A percentile compares a stretch with the other conserved stretches of the same genome.
These are phyloP conservation scores for Conger conger DNA, from an alignment of 2,113 vertebrate species.

Conservation along the genomic window DNA sequence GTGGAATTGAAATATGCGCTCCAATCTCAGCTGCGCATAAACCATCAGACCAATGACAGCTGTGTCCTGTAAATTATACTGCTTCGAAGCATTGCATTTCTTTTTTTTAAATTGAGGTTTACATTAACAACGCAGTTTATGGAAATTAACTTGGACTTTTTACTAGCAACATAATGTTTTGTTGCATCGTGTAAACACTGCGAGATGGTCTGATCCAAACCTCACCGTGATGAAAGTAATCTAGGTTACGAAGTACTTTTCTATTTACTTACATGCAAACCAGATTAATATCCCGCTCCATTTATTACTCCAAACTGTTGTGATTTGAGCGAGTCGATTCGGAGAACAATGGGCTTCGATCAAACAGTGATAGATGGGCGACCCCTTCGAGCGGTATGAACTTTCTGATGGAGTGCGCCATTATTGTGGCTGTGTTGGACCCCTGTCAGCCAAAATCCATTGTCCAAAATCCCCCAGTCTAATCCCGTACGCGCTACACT, in stretches of 20 bases:
- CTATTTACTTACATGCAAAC: not conserved
- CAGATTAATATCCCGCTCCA: not conserved
- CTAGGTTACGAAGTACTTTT: not conserved
- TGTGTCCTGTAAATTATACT: not conserved
- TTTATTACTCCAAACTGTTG: not conserved
- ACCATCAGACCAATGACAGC: not conserved
- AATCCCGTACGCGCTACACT: too few relatives aligned
- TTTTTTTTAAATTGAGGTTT: not conserved
- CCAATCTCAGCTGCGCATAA: not conserved
- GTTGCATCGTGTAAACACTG: not conserved
- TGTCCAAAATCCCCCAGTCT: not conserved
- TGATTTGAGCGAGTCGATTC: not conserved
- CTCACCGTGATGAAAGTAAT: not conserved
- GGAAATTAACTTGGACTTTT: not conserved
- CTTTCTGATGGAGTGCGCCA: slow-evolving; percentile 14
- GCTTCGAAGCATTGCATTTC: not conserved
- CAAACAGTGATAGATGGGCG: not conserved
- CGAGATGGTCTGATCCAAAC: not conserved
- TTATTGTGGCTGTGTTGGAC: slow-evolving; percentile 15
- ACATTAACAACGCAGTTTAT: not conserved
- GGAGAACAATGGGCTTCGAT: not conserved
- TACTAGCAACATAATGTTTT: not conserved
- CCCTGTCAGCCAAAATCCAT: slow-evolving; percentile 25
- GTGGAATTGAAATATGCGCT: not conserved
- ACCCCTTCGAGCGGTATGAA: not conserved